Percentiles rank a stretch among this genome's conserved stretches.
phyloP scores from a whole-genome alignment of 2,797 vertebrate genomes.

The Gallirallus australis region DNA sequence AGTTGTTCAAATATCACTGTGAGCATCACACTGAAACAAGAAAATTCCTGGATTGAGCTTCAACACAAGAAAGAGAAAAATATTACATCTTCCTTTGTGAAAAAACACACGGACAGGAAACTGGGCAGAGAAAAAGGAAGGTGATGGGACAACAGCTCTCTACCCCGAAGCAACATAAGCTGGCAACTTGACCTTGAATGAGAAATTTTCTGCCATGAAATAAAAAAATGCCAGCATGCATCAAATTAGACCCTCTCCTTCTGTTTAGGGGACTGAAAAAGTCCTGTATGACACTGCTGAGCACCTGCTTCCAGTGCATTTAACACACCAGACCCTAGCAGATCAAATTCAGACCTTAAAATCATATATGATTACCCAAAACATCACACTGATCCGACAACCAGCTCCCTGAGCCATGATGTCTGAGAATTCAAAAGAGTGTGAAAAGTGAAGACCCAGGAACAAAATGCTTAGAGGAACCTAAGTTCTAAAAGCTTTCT shows the following conservation, averaged over 20 bases:
- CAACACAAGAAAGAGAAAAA: background rate
- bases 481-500: background rate
- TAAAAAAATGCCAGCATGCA: background rate
- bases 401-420: background rate
- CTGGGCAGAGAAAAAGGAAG: background rate
- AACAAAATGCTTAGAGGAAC: background rate
- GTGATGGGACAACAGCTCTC: background rate
- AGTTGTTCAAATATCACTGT: background rate
- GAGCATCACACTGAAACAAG: background rate
- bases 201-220: background rate
- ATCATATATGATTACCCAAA: background rate
- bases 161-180: background rate
- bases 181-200: background rate
- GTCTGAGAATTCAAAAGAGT: background rate
- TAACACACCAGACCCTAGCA: background rate
- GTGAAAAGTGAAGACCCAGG: background rate
- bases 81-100: accelerated
- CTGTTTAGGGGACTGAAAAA: background rate
- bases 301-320: background rate
- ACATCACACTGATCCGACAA: background rate
- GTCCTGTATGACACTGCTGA: background rate
- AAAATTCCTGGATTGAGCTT: background rate
- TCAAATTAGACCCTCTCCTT: background rate
- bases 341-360: background rate
- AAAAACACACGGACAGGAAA: background rate